Conservation (phyloP, 2,113 vertebrate species). For the Mesembrinibis cayennensis region DNA sequence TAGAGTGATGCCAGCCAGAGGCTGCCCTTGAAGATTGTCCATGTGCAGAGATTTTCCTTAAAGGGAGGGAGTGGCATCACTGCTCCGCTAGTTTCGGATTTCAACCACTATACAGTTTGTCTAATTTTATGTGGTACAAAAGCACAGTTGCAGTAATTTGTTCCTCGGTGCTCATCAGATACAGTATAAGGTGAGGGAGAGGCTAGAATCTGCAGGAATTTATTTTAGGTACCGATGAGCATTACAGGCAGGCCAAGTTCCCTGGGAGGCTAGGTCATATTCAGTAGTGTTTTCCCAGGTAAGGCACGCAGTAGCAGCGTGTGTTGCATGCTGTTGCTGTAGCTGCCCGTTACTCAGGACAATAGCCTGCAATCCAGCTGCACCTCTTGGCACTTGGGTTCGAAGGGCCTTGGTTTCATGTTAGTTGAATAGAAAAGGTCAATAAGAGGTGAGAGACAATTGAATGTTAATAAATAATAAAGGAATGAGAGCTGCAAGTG, state of each 20-base stretch:
- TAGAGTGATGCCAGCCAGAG: neutral
- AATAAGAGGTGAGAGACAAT: neutral
- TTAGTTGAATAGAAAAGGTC: neutral
- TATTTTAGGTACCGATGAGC: neutral
- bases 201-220: neutral
- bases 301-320: rapidly evolving
- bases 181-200: neutral
- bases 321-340: neutral
- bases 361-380: neutral
- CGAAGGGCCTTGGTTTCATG: neutral
- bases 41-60: neutral
- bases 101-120: neutral
- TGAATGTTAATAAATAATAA: constrained; percentile 37
- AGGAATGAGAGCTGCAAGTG: neutral
- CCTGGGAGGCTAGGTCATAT: neutral
- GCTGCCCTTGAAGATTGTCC: neutral
- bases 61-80: neutral
- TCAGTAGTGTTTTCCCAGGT: neutral
- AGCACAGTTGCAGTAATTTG: neutral
- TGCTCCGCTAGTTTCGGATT: neutral
- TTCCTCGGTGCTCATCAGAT: neutral
- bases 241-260: neutral
- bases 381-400: neutral
- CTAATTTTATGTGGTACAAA: neutral
- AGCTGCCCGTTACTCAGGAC: neutral